Evolutionary conservation across 2,113 vertebrate genomes (phyloP).

Genomic region (Pseudorasbora parva): DNA sequence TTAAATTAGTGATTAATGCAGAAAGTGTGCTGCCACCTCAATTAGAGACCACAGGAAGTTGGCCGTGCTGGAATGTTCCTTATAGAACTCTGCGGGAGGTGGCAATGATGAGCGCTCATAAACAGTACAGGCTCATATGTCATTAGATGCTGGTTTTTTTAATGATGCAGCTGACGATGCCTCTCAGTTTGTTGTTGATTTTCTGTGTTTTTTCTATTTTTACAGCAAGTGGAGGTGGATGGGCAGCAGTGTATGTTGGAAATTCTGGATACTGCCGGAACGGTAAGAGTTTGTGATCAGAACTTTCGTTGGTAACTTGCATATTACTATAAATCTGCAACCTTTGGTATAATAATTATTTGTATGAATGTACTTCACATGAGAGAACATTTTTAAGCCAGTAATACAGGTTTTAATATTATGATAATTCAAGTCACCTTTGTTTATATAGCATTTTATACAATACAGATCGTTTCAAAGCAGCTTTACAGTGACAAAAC

Average conservation of each 20-base stretch:
- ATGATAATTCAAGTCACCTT: too few relatives aligned
- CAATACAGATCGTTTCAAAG: too few relatives aligned
- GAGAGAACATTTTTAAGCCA: too few relatives aligned
- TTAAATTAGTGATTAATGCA: conserved; percentile 39
- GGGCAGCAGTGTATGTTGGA: conserved; percentile 92
- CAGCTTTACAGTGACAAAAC: too few relatives aligned
- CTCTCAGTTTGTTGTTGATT: background rate
- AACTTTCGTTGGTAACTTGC: background rate
- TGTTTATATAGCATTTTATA: too few relatives aligned
- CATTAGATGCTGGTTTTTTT: conserved; percentile 20
- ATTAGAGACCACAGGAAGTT: conserved; percentile 8
- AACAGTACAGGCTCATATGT: background rate
- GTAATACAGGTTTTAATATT: too few relatives aligned
- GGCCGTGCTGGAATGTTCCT: conserved; percentile 21
- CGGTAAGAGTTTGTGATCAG: conserved; percentile 74
- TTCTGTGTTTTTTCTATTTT: conserved; percentile 32
- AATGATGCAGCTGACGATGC: background rate
- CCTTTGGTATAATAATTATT: too few relatives aligned
- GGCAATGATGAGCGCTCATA: background rate
- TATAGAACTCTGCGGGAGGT: background rate
- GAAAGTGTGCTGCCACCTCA: conserved; percentile 7
- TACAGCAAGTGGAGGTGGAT: conserved; percentile 90
- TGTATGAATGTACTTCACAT: too few relatives aligned
- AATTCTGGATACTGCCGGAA: conserved; percentile 90
- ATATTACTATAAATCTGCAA: background rate